Conservation (phyloP, 1,140 invertebrate species). For the Leptinotarsa defecta region DNA sequence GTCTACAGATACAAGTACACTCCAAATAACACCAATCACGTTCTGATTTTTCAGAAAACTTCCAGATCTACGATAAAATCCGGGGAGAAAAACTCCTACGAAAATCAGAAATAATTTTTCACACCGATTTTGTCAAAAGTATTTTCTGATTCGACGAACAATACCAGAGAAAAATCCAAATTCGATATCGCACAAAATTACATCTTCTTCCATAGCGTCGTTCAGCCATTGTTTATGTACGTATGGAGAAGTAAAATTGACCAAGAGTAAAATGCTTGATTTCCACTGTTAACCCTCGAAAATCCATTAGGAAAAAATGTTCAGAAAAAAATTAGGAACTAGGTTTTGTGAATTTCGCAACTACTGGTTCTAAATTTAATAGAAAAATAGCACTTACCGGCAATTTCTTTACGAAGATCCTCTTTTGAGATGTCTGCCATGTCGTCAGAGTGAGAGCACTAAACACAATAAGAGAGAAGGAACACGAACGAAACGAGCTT, state of each 20-base stretch:
- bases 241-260: conserved; percentile 41
- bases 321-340: conserved; percentile 48
- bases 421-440: conserved; percentile 72
- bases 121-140: conserved; percentile 51
- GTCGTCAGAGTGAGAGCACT: conserved; percentile 47
- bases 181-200: conserved; percentile 38
- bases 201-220: conserved; percentile 49
- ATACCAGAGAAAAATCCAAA: conserved; percentile 50
- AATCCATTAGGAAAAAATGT: conserved; percentile 49
- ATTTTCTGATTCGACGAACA: conserved; percentile 42
- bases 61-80: conserved; percentile 42
- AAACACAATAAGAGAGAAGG: conserved; percentile 39
- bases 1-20: conserved; percentile 29
- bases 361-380: conserved; percentile 38
- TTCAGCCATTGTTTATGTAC: conserved; percentile 56
- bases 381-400: conserved; percentile 65
- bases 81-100: conserved; percentile 51
- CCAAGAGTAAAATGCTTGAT: conserved; percentile 60
- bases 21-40: conserved; percentile 19
- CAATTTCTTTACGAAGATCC: conserved; percentile 71
- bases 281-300: conserved; percentile 55
- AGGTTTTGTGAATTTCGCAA: conserved; percentile 43
- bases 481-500: conserved; percentile 34
- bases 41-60: conserved; percentile 41
- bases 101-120: conserved; percentile 50